Percentiles rank a stretch among this genome's conserved stretches.
phyloP scores from a whole-genome alignment of 1,140 invertebrate genomes.

The Habropoda laboriosa region DNA sequence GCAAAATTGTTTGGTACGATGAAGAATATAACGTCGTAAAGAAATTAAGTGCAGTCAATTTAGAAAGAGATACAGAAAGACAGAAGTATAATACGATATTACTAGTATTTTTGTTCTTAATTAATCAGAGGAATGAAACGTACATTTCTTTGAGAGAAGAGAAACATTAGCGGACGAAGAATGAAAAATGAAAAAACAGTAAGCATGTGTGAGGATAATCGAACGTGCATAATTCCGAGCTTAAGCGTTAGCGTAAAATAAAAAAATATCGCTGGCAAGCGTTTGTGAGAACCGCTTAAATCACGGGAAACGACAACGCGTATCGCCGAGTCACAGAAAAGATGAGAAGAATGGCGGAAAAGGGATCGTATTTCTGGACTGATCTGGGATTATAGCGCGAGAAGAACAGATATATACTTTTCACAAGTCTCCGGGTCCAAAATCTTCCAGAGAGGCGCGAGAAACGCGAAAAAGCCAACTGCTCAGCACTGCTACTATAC shows the following conservation, averaged over 20 bases:
- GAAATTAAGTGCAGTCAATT: too few relatives aligned
- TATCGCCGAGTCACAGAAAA: conserved; percentile 11
- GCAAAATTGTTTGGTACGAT: too few relatives aligned
- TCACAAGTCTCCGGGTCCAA: conserved; percentile 11
- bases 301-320: conserved; percentile 8
- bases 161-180: background rate
- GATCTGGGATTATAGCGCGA: conserved; percentile 40
- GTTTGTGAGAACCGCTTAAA: conserved; percentile 1
- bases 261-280: background rate
- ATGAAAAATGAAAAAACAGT: background rate
- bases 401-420: conserved; percentile 6
- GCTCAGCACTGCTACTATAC: background rate
- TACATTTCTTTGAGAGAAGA: too few relatives aligned
- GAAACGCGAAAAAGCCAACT: conserved; percentile 29
- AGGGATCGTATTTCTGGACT: conserved; percentile 36
- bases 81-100: too few relatives aligned
- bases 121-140: too few relatives aligned
- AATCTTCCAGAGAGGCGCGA: conserved; percentile 20
- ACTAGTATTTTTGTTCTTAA: too few relatives aligned
- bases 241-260: background rate
- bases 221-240: background rate
- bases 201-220: background rate
- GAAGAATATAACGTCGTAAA: too few relatives aligned
- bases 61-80: too few relatives aligned
- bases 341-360: background rate